These are phyloP conservation scores for Heliconius hermathena DNA, from an alignment of 1,140 invertebrate species.

Conservation along the genomic window DNA sequence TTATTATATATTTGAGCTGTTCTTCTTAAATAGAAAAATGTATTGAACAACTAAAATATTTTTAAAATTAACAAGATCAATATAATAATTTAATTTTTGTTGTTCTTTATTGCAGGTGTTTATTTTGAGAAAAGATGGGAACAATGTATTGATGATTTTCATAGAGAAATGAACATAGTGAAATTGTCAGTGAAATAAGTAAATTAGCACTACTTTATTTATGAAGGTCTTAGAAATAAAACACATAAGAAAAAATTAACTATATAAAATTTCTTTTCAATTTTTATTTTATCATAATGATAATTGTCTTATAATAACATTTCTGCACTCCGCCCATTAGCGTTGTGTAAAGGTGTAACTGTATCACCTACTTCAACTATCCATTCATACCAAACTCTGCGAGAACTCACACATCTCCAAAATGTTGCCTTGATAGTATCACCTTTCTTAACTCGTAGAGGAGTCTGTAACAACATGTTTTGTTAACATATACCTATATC, in stretches of 20 bases:
- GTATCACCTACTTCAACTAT: constrained; percentile 81
- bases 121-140: constrained; percentile 98
- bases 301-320: constrained; percentile 66
- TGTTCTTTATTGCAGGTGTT: constrained; percentile 77
- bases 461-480: constrained; percentile 83
- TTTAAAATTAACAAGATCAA: not conserved
- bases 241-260: constrained; percentile 14
- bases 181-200: constrained; percentile 39
- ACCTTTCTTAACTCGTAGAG: constrained; percentile 87
- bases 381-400: constrained; percentile 99
- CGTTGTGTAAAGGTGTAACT: constrained; percentile 63
- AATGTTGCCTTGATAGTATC: constrained; percentile 91
- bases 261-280: not conserved
- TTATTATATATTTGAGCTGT: no score
- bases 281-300: constrained; percentile 19
- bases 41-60: no score
- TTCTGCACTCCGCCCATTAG: constrained; percentile 72
- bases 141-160: constrained; percentile 90
- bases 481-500: constrained; percentile 3
- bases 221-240: constrained; percentile 8
- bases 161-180: constrained; percentile 88
- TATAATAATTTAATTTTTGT: constrained; percentile 11
- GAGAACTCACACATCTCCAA: constrained; percentile 89
- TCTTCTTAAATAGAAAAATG: no score
- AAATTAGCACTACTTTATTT: not conserved